phyloP scores from a whole-genome alignment of 1,140 invertebrate species.

The Papilio polytes region DNA sequence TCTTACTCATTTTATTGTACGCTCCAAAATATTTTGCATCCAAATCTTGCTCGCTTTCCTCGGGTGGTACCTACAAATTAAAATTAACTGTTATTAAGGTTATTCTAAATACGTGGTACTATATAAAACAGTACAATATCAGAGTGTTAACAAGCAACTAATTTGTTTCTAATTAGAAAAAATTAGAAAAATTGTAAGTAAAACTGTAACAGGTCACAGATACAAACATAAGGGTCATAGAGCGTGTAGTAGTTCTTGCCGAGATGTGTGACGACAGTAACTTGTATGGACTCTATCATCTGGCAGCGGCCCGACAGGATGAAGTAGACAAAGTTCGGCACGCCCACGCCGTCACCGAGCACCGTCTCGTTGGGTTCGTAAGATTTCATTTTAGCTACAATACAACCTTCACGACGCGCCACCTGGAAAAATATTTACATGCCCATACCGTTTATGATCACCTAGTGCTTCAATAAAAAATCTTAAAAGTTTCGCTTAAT shows the following conservation, averaged over 20 bases:
- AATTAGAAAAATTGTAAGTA: background rate
- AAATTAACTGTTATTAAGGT: background rate
- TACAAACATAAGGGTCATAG: constrained; percentile 74
- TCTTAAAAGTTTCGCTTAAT: background rate
- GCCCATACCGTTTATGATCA: background rate
- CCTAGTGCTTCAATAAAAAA: background rate
- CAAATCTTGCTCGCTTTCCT: constrained; percentile 74
- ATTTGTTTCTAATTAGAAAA: background rate
- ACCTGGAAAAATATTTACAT: constrained; percentile 60
- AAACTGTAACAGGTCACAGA: background rate
- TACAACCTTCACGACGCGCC: constrained; percentile 86
- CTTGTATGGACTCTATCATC: constrained; percentile 85
- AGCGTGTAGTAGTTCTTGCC: constrained; percentile 79
- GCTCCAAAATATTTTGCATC: constrained; percentile 74
- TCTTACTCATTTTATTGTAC: constrained; percentile 60
- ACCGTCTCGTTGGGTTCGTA: constrained; percentile 85
- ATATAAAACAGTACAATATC: background rate
- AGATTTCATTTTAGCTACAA: constrained; percentile 85
- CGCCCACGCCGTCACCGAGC: constrained; percentile 86
- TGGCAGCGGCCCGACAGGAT: constrained; percentile 85
- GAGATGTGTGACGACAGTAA: constrained; percentile 68
- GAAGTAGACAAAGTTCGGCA: constrained; percentile 87
- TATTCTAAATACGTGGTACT: background rate
- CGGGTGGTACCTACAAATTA: constrained; percentile 57
- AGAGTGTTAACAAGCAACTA: background rate